These are phyloP conservation scores for Penaeus vannamei DNA, from an alignment of 1,140 invertebrate genomes.

Conservation along the genomic window DNA sequence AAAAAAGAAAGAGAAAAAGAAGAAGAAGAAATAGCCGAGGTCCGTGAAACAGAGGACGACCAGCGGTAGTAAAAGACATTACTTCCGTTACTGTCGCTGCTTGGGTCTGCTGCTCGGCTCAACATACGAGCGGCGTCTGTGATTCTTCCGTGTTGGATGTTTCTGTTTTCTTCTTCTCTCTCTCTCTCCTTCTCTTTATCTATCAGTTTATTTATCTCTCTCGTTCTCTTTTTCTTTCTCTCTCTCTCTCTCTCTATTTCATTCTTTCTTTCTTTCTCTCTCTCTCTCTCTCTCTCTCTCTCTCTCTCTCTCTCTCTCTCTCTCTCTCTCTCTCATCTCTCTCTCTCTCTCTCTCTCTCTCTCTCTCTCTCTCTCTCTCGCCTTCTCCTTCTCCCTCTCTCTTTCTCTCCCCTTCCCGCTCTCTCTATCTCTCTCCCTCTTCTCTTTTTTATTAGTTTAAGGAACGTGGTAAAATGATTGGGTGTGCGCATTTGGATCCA, in stretches of 20 bases:
- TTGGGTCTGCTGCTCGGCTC: no score
- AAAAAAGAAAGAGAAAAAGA: neutral
- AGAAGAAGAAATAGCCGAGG: neutral
- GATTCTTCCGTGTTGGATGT: no score
- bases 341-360: neutral
- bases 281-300: neutral
- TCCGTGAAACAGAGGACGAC: no score
- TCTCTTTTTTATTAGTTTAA: neutral
- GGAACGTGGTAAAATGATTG: no score
- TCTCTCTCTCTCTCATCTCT: neutral
- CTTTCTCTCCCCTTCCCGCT: neutral
- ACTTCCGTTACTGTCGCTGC: no score
- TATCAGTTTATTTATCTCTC: neutral
- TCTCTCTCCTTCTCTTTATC: neutral
- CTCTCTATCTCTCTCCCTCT: neutral
- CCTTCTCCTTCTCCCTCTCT: neutral
- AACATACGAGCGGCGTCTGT: no score
- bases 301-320: neutral
- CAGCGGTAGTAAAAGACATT: no score
- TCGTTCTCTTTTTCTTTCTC: conserved; percentile 4
- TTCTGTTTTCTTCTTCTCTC: neutral
- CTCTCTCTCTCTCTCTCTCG: neutral
- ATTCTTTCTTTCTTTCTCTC: neutral
- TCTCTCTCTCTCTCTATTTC: conserved; percentile 33
- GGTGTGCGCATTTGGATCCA: no score